Evolutionary conservation across 2,113 vertebrate genomes (phyloP), one percentile per base, ranked within the genome.

Genomic region (Glaucidium brasilianum): DNA sequence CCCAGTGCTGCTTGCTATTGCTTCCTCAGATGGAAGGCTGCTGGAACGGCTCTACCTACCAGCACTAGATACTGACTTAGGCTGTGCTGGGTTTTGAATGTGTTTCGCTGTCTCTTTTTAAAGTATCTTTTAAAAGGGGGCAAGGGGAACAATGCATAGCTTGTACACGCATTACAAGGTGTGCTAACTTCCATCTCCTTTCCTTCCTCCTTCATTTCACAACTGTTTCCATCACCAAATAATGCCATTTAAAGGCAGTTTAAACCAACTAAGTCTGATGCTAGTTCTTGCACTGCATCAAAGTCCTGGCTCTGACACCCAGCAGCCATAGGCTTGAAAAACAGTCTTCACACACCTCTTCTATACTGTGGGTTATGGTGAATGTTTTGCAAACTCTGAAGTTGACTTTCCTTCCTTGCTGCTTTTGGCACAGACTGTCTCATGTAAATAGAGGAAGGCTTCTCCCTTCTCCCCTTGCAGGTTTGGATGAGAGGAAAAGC

Each of bases 91-190:
- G 2, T 18, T 78, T 91, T 60, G 15, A 39, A 10, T 26, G 20
- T 59, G 5, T 9, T 84, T 49, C 69, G 1, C 53, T 68, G 18
- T 34, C 39, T 59, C 18, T 50, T 50, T n/a, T 39, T 18, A 12
- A 74, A 82, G 27, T 47, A 21, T 14, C 17, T 73, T 85, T 53
- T 1, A 52, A 62, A 69, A 22, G 12, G 18, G 5, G 2, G 1
- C 8, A 49, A 37, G 9, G 3, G 8, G 4, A 12, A 25, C 49
- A 39, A 14, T 11, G 13, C 10, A 8, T 30, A 39, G 9, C 32
- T 88, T 71, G 8, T 35, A 12, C 32, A 34, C 0, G 0, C 23
- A 35, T 2, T 39, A 19, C 41, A 73, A 53, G 49, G 9, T 47
- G 5, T 29, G 12, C 35, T 77, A 27, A 50, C 18, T 52, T 43